These are phyloP conservation scores for Drosophila cardini DNA, from an alignment of 1,140 invertebrate species.

Conservation along the genomic window DNA sequence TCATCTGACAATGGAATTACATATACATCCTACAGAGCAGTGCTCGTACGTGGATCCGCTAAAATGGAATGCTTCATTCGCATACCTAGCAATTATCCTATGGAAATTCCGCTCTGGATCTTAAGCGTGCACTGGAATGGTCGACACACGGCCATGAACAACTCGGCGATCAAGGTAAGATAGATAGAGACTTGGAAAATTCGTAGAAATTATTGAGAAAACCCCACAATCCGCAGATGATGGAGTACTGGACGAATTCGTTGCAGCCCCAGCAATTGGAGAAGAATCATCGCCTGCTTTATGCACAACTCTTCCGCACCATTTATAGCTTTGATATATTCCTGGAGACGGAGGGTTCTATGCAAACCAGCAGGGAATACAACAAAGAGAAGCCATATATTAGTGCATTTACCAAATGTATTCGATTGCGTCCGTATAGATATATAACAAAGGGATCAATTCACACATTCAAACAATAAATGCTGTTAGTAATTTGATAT, in stretches of 20 bases:
- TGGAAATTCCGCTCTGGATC: conserved; percentile 90
- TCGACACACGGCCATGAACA: conserved; percentile 87
- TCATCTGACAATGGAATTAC: conserved; percentile 87
- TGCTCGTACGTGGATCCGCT: conserved; percentile 89
- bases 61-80: conserved; percentile 91
- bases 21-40: conserved; percentile 87
- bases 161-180: conserved; percentile 88
- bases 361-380: conserved; percentile 87
- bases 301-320: conserved; percentile 91
- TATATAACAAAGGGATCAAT: conserved; percentile 69
- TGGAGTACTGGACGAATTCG: conserved; percentile 90
- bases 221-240: conserved; percentile 86
- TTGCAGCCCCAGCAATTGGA: conserved; percentile 66
- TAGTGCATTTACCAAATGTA: conserved; percentile 71
- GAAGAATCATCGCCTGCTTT: conserved; percentile 85
- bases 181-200: background rate
- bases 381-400: conserved; percentile 77
- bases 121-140: conserved; percentile 90
- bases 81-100: conserved; percentile 93
- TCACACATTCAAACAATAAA: conserved; percentile 74
- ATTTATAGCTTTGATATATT: conserved; percentile 94
- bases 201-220: background rate
- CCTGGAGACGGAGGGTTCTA: conserved; percentile 89
- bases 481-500: background rate
- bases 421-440: conserved; percentile 70